Evolutionary conservation across 2,113 vertebrate genomes (phyloP).

Genomic region (Aleadryas rufinucha): DNA sequence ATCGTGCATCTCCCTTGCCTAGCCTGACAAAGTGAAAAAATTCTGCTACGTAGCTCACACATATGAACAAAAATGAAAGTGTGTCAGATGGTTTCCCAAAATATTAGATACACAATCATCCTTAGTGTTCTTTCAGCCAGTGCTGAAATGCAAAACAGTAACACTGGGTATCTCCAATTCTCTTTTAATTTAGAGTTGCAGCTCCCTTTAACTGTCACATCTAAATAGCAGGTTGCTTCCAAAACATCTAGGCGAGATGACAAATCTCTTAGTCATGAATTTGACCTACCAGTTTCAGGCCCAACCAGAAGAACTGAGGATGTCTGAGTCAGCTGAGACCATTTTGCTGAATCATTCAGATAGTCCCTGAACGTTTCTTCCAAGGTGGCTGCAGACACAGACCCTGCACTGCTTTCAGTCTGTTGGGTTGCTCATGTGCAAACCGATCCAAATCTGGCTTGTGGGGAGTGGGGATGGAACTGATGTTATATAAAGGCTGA

Average conservation of each 20-base stretch:
- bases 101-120: neutral
- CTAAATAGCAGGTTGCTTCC: neutral
- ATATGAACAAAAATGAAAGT: neutral
- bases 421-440: neutral
- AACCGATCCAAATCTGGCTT: neutral
- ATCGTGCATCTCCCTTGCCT: neutral
- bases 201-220: neutral
- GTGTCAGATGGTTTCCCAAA: neutral
- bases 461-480: neutral
- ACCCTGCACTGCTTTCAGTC: neutral
- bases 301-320: neutral
- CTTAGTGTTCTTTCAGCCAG: neutral
- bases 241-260: neutral
- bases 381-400: neutral
- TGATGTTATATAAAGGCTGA: neutral
- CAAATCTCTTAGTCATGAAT: neutral
- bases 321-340: neutral
- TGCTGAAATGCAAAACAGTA: neutral
- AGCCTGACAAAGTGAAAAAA: neutral
- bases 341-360: neutral
- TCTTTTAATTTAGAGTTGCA: neutral
- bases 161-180: neutral
- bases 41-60: neutral
- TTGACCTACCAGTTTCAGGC: neutral
- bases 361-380: neutral